These are phyloP conservation scores for Choreutis nemorana DNA, from an alignment of 2,888 invertebrate species.

Conservation along the genomic window DNA sequence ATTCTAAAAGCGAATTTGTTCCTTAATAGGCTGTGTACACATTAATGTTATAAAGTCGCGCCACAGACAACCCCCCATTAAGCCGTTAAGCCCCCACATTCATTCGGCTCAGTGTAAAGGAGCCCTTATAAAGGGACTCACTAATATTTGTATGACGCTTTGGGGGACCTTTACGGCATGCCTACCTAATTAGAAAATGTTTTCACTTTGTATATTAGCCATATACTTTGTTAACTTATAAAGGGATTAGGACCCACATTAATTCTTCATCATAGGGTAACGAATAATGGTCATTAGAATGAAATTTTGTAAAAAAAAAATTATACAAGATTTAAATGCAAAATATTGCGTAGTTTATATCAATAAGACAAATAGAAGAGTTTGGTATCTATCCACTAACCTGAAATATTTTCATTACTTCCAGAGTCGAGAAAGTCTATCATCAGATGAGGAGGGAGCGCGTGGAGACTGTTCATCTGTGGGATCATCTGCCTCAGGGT, in stretches of 20 bases:
- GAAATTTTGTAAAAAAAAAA: no score
- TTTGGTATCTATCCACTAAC: no score
- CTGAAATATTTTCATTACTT: slow-evolving; percentile 18
- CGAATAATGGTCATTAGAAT: no score
- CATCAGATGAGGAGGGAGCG: slow-evolving; percentile 70
- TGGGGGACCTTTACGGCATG: no score
- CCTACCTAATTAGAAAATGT: slow-evolving; percentile 30
- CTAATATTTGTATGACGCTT: slow-evolving; percentile 35
- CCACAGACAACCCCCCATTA: slow-evolving; percentile 18
- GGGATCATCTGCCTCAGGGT: slow-evolving; percentile 61
- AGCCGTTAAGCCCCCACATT: slow-evolving; percentile 21
- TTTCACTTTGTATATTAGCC: slow-evolving; percentile 22
- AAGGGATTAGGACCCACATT: no score
- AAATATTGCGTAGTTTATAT: no score
- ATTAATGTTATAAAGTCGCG: slow-evolving; percentile 22
- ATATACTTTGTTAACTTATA: no score
- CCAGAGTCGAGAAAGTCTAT: slow-evolving; percentile 73
- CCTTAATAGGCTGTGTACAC: slow-evolving; percentile 22
- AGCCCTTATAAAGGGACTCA: slow-evolving; percentile 28
- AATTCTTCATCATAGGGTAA: no score
- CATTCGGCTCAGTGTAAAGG: slow-evolving; percentile 11
- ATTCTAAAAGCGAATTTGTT: no score
- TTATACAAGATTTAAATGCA: no score
- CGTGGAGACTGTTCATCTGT: slow-evolving; percentile 68
- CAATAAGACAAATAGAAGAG: no score